Evolutionary conservation across 1,140 invertebrate genomes (phyloP).

Genomic region (Varroa destructor): DNA sequence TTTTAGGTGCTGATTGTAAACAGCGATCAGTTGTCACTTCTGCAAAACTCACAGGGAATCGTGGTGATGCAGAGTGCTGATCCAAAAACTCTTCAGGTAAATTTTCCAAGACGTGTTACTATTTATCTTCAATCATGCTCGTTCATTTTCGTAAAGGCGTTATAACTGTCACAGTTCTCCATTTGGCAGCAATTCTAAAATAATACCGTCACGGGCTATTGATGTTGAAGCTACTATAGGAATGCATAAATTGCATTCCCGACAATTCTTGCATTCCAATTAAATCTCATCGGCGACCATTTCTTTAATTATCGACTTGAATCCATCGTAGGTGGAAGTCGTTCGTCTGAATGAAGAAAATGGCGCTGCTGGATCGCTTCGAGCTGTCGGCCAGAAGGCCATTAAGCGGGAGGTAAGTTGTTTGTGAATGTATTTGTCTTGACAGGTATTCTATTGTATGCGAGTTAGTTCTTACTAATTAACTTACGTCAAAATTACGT

Average conservation of each 20-base stretch:
- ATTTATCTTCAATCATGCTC: too few relatives aligned
- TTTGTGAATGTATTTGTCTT: neutral
- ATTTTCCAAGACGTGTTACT: too few relatives aligned
- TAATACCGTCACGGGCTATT: too few relatives aligned
- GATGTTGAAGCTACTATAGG: too few relatives aligned
- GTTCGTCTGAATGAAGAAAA: constrained; percentile 19
- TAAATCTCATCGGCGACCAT: too few relatives aligned
- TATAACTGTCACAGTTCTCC: too few relatives aligned
- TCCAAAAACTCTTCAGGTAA: constrained; percentile 23
- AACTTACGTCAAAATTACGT: neutral
- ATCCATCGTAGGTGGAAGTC: neutral
- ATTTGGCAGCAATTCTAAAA: too few relatives aligned
- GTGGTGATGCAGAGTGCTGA: constrained; percentile 24
- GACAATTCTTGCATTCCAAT: too few relatives aligned
- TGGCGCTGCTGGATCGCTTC: neutral
- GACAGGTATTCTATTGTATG: neutral
- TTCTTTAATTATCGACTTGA: too few relatives aligned
- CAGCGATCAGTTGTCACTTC: constrained; percentile 18
- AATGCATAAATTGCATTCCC: too few relatives aligned
- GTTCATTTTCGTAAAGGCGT: too few relatives aligned
- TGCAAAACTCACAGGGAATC: constrained; percentile 22
- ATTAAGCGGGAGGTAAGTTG: neutral
- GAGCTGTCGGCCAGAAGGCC: neutral
- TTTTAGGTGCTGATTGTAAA: constrained; percentile 12
- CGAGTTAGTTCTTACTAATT: neutral